Percentiles rank a stretch among this genome's conserved stretches.
Conservation (phyloP, 1,140 invertebrate species). For the Zaprionus camerounensis region DNA sequence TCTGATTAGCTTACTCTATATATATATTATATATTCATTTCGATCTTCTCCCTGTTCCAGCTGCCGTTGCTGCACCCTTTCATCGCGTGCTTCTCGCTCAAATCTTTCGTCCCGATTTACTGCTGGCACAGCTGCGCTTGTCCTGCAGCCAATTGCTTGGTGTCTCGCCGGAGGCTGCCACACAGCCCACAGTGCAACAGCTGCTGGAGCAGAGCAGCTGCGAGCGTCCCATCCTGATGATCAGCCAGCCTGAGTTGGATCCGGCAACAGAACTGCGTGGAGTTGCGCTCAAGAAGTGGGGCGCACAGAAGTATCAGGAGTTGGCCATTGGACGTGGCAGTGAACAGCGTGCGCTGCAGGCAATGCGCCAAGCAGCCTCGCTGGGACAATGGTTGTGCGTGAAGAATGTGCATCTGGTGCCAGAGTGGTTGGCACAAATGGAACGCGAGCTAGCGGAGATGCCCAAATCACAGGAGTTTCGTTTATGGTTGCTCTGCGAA, state of each 20-base stretch:
- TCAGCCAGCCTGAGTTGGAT: constrained; percentile 91
- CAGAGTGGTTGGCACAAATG: constrained; percentile 90
- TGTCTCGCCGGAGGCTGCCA: constrained; percentile 75
- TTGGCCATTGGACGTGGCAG: constrained; percentile 79
- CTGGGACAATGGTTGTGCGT: constrained; percentile 85
- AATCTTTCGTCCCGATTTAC: constrained; percentile 92
- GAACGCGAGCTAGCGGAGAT: constrained; percentile 89
- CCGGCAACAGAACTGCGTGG: constrained; percentile 91
- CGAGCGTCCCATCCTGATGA: constrained; percentile 90
- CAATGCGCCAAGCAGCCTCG: constrained; percentile 61
- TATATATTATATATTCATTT: neutral
- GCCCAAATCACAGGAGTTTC: constrained; percentile 87
- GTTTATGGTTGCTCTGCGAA: constrained; percentile 91
- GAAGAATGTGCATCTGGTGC: constrained; percentile 95
- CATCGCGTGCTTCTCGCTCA: constrained; percentile 94
- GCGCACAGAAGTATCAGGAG: constrained; percentile 85
- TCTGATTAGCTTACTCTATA: neutral
- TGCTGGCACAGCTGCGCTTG: constrained; percentile 89
- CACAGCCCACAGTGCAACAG: constrained; percentile 74
- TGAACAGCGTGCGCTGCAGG: constrained; percentile 53
- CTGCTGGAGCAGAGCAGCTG: constrained; percentile 75
- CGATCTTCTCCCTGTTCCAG: constrained; percentile 37
- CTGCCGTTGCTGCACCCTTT: constrained; percentile 86
- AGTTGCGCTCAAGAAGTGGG: constrained; percentile 86
- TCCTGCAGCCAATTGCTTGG: constrained; percentile 90